phyloP scores from a whole-genome alignment of 2,113 vertebrate species.

The Psophia crepitans region DNA sequence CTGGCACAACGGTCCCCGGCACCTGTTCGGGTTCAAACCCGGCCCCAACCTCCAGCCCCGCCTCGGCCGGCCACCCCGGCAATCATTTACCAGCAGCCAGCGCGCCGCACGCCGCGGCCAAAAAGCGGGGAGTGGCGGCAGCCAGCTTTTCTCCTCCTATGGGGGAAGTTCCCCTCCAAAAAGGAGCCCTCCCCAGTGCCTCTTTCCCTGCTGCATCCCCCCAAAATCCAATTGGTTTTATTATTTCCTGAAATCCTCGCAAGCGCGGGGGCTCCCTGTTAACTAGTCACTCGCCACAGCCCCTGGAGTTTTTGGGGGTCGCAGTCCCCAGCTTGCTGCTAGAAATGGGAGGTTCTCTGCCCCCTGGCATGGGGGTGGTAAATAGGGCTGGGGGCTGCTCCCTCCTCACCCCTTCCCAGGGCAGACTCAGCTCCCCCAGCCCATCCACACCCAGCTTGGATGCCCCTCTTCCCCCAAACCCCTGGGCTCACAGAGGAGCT shows the following conservation, averaged over 20 bases:
- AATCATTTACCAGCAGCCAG: constrained; percentile 48
- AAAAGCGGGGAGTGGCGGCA: background rate
- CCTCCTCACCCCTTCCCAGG: background rate
- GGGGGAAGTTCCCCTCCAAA: fast-evolving
- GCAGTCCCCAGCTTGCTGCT: fast-evolving
- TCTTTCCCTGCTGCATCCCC: background rate
- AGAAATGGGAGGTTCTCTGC: background rate
- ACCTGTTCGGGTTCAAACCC: background rate
- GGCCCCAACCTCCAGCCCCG: background rate
- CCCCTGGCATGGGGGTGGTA: background rate
- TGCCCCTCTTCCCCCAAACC: background rate
- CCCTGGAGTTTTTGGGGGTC: background rate
- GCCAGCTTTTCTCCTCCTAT: fast-evolving
- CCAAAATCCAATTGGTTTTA: background rate
- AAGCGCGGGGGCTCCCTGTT: fast-evolving
- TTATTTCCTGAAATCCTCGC: background rate
- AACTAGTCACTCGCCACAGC: fast-evolving
- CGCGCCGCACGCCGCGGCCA: fast-evolving
- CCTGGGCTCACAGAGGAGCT: fast-evolving
- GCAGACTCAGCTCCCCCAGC: background rate
- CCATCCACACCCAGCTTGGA: background rate
- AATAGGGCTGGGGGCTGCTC: background rate
- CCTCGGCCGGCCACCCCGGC: fast-evolving
- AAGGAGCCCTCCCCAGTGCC: background rate
- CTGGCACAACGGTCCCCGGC: background rate